A percentile compares a stretch with the other conserved stretches of the same genome.
These are phyloP conservation scores for Lithophane ornitopus DNA, from an alignment of 2,888 invertebrate species.

Conservation along the genomic window DNA sequence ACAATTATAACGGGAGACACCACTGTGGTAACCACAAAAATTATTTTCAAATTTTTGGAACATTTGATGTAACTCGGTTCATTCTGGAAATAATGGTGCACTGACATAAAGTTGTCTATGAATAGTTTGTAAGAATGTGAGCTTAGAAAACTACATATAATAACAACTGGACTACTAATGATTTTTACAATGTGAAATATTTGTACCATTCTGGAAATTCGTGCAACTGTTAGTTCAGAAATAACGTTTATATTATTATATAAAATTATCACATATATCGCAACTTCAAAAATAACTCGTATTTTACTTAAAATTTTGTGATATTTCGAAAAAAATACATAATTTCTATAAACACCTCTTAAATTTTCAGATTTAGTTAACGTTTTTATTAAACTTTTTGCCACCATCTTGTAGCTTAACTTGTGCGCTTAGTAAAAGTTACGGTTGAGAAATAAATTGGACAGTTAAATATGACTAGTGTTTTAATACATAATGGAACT, in stretches of 20 bases:
- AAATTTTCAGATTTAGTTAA: conserved; percentile 28
- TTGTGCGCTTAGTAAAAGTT: background rate
- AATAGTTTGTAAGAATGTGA: conserved; percentile 5
- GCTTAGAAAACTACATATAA: background rate
- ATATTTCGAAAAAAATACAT: background rate
- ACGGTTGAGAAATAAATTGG: background rate
- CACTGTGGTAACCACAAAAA: background rate
- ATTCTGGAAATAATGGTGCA: conserved; percentile 4
- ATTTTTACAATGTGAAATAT: background rate
- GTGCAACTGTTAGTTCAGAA: background rate
- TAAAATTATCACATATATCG: accelerated
- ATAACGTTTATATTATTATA: background rate
- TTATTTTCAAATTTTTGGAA: conserved; percentile 3
- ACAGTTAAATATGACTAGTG: background rate
- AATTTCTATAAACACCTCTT: conserved; percentile 26
- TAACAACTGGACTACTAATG: background rate
- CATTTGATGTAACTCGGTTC: conserved; percentile 12
- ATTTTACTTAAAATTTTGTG: background rate
- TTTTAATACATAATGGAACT: background rate
- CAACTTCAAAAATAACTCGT: conserved; percentile 7
- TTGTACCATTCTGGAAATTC: background rate
- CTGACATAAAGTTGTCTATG: background rate
- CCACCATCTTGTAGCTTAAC: background rate
- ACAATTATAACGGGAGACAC: background rate
- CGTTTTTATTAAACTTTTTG: background rate